These are phyloP conservation scores for Istiophorus platypterus DNA, from an alignment of 2,113 vertebrate genomes.

Conservation along the genomic window DNA sequence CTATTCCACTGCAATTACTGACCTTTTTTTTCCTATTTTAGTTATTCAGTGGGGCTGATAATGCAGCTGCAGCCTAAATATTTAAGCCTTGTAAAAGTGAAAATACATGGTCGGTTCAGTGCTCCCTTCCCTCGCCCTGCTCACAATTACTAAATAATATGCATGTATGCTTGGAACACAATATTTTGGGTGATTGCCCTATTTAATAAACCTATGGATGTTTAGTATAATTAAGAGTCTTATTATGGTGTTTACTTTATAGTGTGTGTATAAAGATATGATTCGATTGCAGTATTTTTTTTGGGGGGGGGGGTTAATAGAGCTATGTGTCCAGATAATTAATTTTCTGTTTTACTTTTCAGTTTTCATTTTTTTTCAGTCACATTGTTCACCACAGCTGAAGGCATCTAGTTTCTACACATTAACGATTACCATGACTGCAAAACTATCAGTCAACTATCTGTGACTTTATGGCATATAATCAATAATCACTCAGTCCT, in stretches of 20 bases:
- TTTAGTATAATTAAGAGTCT: not conserved
- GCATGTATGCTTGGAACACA: not conserved
- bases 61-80: not conserved
- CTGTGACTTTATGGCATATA: conserved; percentile 13
- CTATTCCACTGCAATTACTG: conserved; percentile 1
- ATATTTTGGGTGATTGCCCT: not conserved
- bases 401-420: not conserved
- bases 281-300: not conserved
- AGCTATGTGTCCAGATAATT: not conserved
- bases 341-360: not conserved
- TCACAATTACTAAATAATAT: conserved; percentile 6
- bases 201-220: not conserved
- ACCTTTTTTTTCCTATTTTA: not conserved
- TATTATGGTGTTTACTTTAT: not conserved
- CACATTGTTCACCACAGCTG: not conserved
- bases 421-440: not conserved
- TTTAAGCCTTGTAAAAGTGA: conserved; percentile 35
- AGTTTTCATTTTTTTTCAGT: not conserved
- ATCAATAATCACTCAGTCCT: conserved; percentile 13
- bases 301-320: not conserved
- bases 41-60: conserved; percentile 15
- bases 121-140: conserved; percentile 16
- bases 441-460: conserved; percentile 8
- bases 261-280: not conserved
- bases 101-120: not conserved